Base-by-base conservation (phyloP, 2,888 invertebrate species). In the Colletes collaris region DNA sequence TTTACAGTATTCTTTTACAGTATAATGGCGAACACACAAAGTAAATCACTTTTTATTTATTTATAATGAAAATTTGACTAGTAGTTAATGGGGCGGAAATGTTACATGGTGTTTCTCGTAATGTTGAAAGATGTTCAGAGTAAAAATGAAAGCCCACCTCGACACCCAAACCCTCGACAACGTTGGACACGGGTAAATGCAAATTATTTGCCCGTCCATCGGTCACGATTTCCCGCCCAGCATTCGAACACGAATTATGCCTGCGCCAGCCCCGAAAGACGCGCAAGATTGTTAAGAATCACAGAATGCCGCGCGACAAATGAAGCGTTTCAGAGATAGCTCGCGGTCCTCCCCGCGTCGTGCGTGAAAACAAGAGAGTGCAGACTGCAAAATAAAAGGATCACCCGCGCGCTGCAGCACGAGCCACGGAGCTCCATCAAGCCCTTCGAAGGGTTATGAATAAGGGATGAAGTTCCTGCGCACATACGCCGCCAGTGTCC, bases 401-500 rank as follows among this genome's bases (percentile, higher is more conserved):
- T 76, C 76, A 73, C 58, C 63, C 69, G 58, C 58, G 80, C 69
- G 69, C 75, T 73, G 81, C 71, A 40, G 74, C 62, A 62, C 83
- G 78, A 83, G 75, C 79, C 86, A 72, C 84, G 76, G 76, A 80
- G 84, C 82, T 86, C 84, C 79, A 87, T 87, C 86, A 82, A 86
- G 76, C 81, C 82, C 85, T 85, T 85, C 86, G 87, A 83, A 82
- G 83, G 84, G 83, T 88, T 85, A 90, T 90, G 90, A 90, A 90
- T 90, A 90, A 90, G 86, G 88, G 86, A 90, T 89, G 90, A 89
- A 85, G 79, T 71, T 72, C 76, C 74, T 79, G 77, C 76, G 62
- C 74, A 49, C 78, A 76, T 67, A 79, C 73, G 68, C 76, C 76
- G 63, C 63, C 60, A 58, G 66, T 81, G 81, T 68, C 83, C 83